Conservation (phyloP, 2,888 invertebrate species). For the Hemistola chrysoprasaria region DNA sequence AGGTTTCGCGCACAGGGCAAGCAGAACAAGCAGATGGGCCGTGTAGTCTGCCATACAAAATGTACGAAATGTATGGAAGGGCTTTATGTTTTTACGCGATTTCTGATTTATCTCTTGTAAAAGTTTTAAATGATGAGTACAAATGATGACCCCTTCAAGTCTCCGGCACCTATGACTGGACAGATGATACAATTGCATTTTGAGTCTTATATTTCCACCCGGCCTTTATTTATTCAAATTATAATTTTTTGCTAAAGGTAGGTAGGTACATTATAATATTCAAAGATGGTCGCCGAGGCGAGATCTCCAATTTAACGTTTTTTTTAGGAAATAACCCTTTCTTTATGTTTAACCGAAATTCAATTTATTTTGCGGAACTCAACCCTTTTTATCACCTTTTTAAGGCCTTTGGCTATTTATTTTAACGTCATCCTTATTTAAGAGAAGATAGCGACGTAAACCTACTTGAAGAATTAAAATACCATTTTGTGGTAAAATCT, state of each 20-base stretch:
- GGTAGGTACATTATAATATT: too few relatives aligned
- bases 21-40: too few relatives aligned
- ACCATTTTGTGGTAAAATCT: constrained; percentile 5
- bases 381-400: constrained; percentile 9
- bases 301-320: constrained; percentile 2
- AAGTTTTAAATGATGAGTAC: too few relatives aligned
- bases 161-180: too few relatives aligned
- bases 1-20: too few relatives aligned
- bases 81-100: too few relatives aligned
- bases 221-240: not conserved
- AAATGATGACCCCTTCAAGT: too few relatives aligned
- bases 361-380: constrained; percentile 6
- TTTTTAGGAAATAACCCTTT: constrained; percentile 9
- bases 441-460: constrained; percentile 6
- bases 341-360: constrained; percentile 10
- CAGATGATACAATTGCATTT: too few relatives aligned
- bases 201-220: too few relatives aligned
- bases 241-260: not conserved
- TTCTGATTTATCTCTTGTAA: too few relatives aligned
- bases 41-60: too few relatives aligned
- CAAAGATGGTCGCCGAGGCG: constrained; percentile 1
- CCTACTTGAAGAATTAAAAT: constrained; percentile 3
- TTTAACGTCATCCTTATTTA: constrained; percentile 7
- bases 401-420: constrained; percentile 11
- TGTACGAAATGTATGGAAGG: too few relatives aligned